Conservation (phyloP, 2,888 invertebrate genomes). For the Synergus laeviventris region DNA sequence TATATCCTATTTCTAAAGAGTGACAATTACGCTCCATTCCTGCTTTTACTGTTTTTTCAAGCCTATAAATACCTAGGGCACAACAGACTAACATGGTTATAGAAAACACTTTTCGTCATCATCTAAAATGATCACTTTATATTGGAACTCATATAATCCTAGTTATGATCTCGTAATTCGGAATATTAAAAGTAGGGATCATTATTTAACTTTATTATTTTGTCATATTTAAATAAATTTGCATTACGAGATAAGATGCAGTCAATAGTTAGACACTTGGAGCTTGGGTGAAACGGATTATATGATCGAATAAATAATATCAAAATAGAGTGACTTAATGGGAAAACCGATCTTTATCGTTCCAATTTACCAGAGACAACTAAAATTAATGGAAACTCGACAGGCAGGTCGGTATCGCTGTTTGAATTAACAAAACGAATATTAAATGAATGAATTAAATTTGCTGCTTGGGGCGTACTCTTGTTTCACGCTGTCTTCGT, state of each 20-base stretch:
- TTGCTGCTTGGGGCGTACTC: slow-evolving; percentile 30
- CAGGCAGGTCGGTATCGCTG: slow-evolving; percentile 2
- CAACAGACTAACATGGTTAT: neutral
- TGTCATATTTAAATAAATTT: neutral
- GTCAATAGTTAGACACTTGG: neutral
- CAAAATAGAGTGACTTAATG: neutral
- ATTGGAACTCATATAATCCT: neutral
- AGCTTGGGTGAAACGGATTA: neutral
- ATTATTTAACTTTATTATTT: no score
- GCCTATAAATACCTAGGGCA: neutral
- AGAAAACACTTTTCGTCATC: neutral
- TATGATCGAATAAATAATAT: neutral
- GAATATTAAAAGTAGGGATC: no score
- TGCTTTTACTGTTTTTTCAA: slow-evolving; percentile 25
- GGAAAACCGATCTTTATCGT: neutral
- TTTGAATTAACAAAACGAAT: slow-evolving; percentile 8
- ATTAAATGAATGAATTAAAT: slow-evolving; percentile 25
- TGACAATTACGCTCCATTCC: slow-evolving; percentile 4
- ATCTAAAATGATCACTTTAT: neutral
- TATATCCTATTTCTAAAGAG: neutral
- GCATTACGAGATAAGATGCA: neutral
- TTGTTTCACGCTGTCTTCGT: slow-evolving; percentile 14
- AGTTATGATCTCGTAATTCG: no score
- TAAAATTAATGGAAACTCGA: slow-evolving; percentile 2
- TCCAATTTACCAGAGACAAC: neutral